phyloP scores from a whole-genome alignment of 2,797 vertebrate species.

The Micrastur ruficollis region DNA sequence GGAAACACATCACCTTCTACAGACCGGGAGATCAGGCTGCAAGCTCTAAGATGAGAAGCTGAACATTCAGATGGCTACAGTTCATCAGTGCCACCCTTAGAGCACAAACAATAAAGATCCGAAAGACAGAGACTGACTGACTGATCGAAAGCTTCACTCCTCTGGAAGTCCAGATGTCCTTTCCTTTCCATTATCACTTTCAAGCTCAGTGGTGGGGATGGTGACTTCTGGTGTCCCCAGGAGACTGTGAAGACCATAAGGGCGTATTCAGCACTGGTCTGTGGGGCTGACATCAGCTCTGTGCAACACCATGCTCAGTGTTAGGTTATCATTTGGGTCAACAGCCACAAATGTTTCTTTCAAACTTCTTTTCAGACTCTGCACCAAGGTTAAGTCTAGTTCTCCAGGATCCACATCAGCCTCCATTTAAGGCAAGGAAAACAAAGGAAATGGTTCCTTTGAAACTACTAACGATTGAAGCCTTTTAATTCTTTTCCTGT shows the following conservation, averaged over 20 bases:
- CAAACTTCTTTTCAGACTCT: conserved; percentile 23
- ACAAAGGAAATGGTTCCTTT: conserved; percentile 47
- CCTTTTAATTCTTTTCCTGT: conserved; percentile 42
- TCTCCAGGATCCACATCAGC: neutral
- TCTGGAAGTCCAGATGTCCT: neutral
- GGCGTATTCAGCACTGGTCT: neutral
- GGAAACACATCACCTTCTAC: neutral
- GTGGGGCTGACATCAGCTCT: neutral
- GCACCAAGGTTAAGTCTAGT: conserved; percentile 5
- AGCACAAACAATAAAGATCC: neutral
- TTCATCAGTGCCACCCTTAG: neutral
- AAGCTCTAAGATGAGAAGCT: neutral
- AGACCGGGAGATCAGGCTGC: neutral
- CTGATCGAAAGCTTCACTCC: neutral
- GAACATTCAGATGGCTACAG: neutral
- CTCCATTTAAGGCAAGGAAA: conserved; percentile 2
- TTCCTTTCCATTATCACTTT: neutral
- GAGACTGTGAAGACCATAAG: neutral
- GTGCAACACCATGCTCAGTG: neutral
- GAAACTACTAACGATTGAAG: conserved; percentile 46
- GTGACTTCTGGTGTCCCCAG: neutral
- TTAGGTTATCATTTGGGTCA: neutral
- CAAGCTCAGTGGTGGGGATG: neutral
- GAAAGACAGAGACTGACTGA: neutral
- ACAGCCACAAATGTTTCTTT: neutral